Evolutionary conservation across 2,888 invertebrate genomes (phyloP).

Genomic region (Ornithoptera priamus): DNA sequence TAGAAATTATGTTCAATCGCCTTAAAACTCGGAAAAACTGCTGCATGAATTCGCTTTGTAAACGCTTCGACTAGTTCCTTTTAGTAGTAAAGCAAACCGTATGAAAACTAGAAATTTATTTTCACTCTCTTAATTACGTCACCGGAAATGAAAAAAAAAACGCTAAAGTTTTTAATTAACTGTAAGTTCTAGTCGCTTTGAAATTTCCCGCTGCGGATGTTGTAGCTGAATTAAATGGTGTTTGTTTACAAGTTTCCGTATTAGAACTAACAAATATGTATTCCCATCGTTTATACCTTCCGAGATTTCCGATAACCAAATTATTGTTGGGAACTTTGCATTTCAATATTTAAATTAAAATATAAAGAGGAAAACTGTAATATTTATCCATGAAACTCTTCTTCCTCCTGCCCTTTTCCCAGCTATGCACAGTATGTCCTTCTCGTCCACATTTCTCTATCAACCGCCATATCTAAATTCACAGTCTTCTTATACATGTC

Average conservation of each 20-base stretch:
- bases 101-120: background rate
- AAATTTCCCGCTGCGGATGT: slow-evolving; percentile 7
- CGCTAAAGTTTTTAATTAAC: slow-evolving; percentile 11
- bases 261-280: background rate
- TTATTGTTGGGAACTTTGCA: too few relatives aligned
- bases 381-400: too few relatives aligned
- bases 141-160: background rate
- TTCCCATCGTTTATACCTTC: background rate
- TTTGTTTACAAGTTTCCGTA: background rate
- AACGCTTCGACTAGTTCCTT: background rate
- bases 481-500: too few relatives aligned
- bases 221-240: background rate
- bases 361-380: too few relatives aligned
- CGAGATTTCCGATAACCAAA: background rate
- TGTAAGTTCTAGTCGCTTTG: slow-evolving; percentile 2
- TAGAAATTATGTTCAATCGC: background rate
- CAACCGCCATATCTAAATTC: too few relatives aligned
- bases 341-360: too few relatives aligned
- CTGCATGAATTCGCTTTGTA: background rate
- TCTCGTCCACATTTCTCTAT: too few relatives aligned
- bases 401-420: too few relatives aligned
- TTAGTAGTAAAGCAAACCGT: background rate
- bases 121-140: background rate
- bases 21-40: background rate
- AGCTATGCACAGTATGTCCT: too few relatives aligned